Percentiles rank a stretch among this genome's conserved stretches.
Conservation (phyloP, 35 echinoderm and acorn worm species). For the Ophiothrix spiculata region DNA sequence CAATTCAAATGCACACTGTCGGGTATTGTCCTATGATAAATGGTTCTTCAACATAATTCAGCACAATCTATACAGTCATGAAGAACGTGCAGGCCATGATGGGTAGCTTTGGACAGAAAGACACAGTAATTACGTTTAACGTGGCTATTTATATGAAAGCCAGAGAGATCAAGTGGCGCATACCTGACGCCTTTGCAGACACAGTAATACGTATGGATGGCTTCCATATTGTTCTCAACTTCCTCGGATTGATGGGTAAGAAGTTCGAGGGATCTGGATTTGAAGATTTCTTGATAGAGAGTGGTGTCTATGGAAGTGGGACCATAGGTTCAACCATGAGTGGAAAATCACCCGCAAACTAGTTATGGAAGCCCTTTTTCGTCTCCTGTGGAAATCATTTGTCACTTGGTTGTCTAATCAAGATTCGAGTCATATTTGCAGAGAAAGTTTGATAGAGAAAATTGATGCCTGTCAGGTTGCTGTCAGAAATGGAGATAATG, state of each 20-base stretch:
- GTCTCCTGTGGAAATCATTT: no score
- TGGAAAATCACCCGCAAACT: no score
- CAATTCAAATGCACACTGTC: background rate
- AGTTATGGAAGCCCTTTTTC: no score
- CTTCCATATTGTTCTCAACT: slow-evolving; percentile 31
- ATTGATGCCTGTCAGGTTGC: background rate
- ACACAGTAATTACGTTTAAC: slow-evolving; percentile 34
- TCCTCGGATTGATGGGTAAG: no score
- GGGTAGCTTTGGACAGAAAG: background rate
- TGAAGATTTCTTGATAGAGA: no score
- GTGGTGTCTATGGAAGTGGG: no score
- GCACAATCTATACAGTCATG: background rate
- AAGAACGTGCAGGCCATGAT: background rate
- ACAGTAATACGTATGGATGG: slow-evolving; percentile 30
- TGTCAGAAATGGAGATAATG: background rate
- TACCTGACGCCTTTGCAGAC: slow-evolving; percentile 19
- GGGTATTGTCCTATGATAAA: background rate
- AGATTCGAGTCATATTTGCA: background rate
- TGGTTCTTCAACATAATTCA: background rate
- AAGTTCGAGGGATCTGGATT: no score
- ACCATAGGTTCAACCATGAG: no score
- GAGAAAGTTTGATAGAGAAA: background rate
- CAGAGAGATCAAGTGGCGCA: slow-evolving; percentile 29
- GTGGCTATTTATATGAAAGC: slow-evolving; percentile 21
- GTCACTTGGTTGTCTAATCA: no score